phyloP scores from a whole-genome alignment of 2,797 vertebrate species.

The Chrysocyon brachyurus region DNA sequence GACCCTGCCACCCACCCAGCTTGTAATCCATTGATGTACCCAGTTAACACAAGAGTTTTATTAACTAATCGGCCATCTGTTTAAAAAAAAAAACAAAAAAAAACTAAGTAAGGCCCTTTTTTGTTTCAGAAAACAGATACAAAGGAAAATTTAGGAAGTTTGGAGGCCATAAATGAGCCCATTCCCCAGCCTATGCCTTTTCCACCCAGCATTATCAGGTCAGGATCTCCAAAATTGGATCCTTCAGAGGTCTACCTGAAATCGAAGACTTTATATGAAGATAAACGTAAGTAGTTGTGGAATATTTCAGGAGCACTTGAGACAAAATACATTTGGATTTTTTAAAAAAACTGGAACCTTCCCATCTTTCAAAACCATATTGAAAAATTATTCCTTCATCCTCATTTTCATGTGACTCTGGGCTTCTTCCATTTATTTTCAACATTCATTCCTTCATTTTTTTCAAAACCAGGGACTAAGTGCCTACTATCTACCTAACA shows the following conservation, averaged over 20 bases:
- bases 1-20: neutral
- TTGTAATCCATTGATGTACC: neutral
- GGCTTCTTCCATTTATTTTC: neutral
- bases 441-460: neutral
- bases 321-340: neutral
- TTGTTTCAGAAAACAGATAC: slow-evolving; percentile 90
- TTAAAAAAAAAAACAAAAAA: too few species aligned
- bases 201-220: slow-evolving; percentile 89
- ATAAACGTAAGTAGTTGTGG: slow-evolving; percentile 94
- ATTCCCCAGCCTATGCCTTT: slow-evolving; percentile 92
- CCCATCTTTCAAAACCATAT: neutral
- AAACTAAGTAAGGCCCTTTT: slow-evolving; percentile 65
- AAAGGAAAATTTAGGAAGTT: slow-evolving; percentile 91
- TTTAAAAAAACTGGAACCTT: neutral
- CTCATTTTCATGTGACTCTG: neutral
- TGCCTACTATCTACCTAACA: neutral
- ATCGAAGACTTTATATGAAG: slow-evolving; percentile 95
- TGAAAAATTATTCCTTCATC: slow-evolving; percentile 32
- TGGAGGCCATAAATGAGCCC: slow-evolving; percentile 90
- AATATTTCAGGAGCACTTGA: slow-evolving; percentile 40
- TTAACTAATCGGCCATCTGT: neutral
- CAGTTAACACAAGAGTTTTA: neutral
- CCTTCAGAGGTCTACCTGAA: slow-evolving; percentile 98
- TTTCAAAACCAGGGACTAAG: neutral
- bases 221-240: slow-evolving; percentile 95